Evolutionary conservation across 1,140 invertebrate genomes (phyloP).

Genomic region (Pseudomyrmex sp.): DNA sequence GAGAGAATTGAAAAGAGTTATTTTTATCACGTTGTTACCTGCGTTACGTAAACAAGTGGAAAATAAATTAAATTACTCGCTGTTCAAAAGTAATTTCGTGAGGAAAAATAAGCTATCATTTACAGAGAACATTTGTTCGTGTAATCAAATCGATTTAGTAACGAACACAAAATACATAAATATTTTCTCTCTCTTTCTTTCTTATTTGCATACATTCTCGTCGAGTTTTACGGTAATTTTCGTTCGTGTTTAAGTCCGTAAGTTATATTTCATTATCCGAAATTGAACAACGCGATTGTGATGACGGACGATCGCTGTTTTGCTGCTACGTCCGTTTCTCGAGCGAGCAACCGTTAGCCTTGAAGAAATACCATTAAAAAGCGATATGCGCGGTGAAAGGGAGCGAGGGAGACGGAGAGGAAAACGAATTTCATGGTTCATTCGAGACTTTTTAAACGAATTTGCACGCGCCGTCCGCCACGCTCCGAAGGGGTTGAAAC

Average conservation of each 20-base stretch:
- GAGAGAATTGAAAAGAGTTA: not conserved
- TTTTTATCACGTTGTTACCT: not conserved
- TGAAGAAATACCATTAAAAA: conserved; percentile 70
- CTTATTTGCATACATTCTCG: not conserved
- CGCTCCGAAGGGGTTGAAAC: conserved; percentile 57
- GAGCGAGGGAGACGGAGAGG: conserved; percentile 60
- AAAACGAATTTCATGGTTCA: conserved; percentile 78
- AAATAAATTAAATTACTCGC: no score
- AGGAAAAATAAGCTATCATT: no score
- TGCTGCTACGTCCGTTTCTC: conserved; percentile 56
- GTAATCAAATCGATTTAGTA: no score
- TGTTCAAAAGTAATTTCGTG: no score
- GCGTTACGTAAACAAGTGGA: no score
- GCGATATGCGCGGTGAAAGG: conserved; percentile 56
- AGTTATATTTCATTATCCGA: conserved; percentile 64
- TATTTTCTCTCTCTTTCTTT: no score
- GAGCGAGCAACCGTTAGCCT: conserved; percentile 55
- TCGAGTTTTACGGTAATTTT: conserved; percentile 3
- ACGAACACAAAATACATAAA: no score
- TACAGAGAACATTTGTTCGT: no score
- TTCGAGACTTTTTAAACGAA: conserved; percentile 76
- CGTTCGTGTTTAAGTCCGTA: conserved; percentile 25
- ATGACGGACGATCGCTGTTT: conserved; percentile 48
- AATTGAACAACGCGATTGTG: conserved; percentile 59
- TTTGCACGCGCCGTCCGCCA: conserved; percentile 54